phyloP scores from a whole-genome alignment of 2,888 invertebrate species.

The Meliscaeva auricollis region DNA sequence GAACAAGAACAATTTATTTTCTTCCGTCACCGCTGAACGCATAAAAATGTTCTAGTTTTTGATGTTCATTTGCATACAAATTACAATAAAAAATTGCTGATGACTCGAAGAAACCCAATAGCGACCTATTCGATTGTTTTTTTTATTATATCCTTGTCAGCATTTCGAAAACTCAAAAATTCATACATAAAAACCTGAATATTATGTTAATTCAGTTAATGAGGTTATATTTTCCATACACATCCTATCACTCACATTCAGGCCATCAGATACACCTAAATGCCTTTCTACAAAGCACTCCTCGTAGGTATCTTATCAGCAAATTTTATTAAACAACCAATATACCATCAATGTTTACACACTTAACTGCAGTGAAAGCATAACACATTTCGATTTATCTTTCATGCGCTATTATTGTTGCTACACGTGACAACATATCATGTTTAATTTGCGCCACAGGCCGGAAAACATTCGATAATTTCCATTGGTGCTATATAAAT shows the following conservation, averaged over 20 bases:
- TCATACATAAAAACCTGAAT: too few species aligned
- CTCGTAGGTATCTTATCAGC: neutral
- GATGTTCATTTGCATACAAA: too few species aligned
- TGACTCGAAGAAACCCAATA: too few species aligned
- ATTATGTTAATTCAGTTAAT: too few species aligned
- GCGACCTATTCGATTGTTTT: too few species aligned
- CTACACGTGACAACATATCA: neutral
- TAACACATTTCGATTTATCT: neutral
- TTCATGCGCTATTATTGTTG: neutral
- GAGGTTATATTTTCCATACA: neutral
- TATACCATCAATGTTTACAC: neutral
- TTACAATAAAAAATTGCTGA: too few species aligned
- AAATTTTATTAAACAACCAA: neutral
- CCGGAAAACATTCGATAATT: neutral
- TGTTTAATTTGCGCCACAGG: neutral
- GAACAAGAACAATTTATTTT: too few species aligned
- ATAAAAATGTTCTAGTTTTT: too few species aligned
- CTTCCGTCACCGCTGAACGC: too few species aligned
- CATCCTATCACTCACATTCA: neutral
- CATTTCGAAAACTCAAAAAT: too few species aligned
- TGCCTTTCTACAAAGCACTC: neutral
- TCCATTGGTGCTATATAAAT: neutral
- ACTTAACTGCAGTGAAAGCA: constrained; percentile 15
- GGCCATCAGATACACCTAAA: constrained; percentile 15
- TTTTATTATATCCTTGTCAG: too few species aligned